Base-by-base conservation (phyloP, 2,113 vertebrate genomes). In the Turdus rufiventris region DNA sequence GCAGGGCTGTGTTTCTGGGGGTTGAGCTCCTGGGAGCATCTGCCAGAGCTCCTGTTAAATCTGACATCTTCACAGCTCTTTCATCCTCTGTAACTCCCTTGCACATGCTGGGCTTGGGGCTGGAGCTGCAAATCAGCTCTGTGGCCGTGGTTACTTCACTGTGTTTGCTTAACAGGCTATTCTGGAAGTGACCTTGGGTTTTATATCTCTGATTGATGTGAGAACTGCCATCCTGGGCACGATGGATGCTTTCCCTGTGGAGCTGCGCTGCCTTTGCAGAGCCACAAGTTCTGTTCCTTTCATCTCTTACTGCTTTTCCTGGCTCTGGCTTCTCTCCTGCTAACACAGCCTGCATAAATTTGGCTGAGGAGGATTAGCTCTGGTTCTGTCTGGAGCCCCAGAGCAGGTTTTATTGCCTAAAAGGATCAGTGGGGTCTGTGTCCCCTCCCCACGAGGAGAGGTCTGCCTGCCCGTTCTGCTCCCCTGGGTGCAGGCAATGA, bases 61-160 rank as follows among this genome's bases (percentile, higher is more conserved):
- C 48, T 0, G 0, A 10, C 2, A 0, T 79, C 53, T 88, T 65
- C 76, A 53, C 17, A 43, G 87, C 70, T 78, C 65, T 71, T 72
- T 56, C 61, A 53, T 75, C 90, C 7, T 60, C 84, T 82, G 42
- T 12, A 91, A 3, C 40, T 78, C 17, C 57, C 66, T 45, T 66
- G 45, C 43, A 19, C 54, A 4, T 5, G 36, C 58, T 66, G 62
- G 62, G 47, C 66, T 8, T 29, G 45, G 48, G 58, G n/a, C 53
- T 50, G 50, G 57, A 74, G 74, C 68, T 87, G 68, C 73, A 93
- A 1, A 57, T 74, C 61, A 87, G 31, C 74, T 83, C 54, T 34
- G 42, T 85, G 85, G 78, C 88, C 43, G 23, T 2, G 12, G 50
- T 50, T 79, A 4, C 34, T 50, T 76, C 54, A 12, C 11, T 62